Base-by-base conservation (phyloP, 2,797 vertebrate species). In the Syngnathus acus region DNA sequence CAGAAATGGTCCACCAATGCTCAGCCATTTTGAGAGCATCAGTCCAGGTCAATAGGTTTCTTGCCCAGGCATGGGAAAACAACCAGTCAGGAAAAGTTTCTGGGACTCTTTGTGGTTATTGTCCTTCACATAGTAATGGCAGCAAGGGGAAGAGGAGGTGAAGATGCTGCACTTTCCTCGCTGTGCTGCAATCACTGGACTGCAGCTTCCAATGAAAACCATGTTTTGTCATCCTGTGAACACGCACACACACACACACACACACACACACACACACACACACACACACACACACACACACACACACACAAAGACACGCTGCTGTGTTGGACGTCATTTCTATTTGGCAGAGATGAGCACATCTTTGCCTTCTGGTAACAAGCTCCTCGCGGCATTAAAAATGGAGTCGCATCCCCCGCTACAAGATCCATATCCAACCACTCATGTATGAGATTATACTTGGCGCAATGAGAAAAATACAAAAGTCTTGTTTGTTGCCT, bases 401-500 rank as follows among this genome's bases (percentile, higher is more conserved):
- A 61, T 61, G 39, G 39, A 40, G 19, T 13, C n/a, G 19, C 10
- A n/a, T 43, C 40, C 38, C 9, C 39, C n/a, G 39, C 39, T 19
- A 42, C 59, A 61, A 42, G 39, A 61, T n/a, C 59, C 39, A 61
- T 43, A 61, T 61, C 10, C 39, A 21, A 2, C 55, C 26, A 57
- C 26, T 57, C 26, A 58, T 38, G 55, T 37, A 37, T 57, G 54
- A 57, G 23, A 57, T 17, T 37, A 37, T 57, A 6, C 32, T 37
- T 26, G 51, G 11, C 13, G 53, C 53, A 26, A 19, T 17, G 17
- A 16, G 17, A 58, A 58, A 58, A 16, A 58, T 16, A 37, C 6
- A 32, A 50, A 50, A 50, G 68, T 64, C 68, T 73, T 79, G 76
- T 83, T 80, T 82, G 82, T 65, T 71, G 76, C 77, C 83, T 81